Evolutionary conservation across 2,113 vertebrate species (phyloP), one percentile per base, ranked within the genome.

Genomic region (Pangasianodon hypophthalmus): DNA sequence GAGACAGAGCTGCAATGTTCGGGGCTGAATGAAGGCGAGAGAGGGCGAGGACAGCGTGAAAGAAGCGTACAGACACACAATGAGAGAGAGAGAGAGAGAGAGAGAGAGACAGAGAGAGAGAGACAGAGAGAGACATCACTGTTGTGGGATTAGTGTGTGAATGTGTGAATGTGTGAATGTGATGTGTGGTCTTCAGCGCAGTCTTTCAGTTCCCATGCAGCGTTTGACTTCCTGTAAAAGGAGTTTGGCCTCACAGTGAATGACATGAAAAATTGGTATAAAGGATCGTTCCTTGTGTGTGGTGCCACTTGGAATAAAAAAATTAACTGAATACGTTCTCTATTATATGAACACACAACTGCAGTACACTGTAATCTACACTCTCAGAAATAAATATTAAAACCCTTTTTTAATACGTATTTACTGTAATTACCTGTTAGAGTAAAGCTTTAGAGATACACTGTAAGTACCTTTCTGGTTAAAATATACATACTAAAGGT

Each of bases 1-100:
- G 19, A 41, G 85, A 87, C 44, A 75, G 69, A 85, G 80, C 80
- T 8, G 60, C 60, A 86, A 64, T 85, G 62, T 85, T 86, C 54
- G 0, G 50, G 71, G 9, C 9, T 84, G 73, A 91, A 89, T 80
- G 37, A 73, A 79, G 50, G 24, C 7, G 19, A 62, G 37, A 32
- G 75, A 73, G 60, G 41, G 41, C 52, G 60, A 88, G 32, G 81
- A 13, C 52, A 83, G 54, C 7, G 79, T 58, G 29, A 88, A 86
- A 83, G 62, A 80, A n/a, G 77, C 1, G 6, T 9, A 50, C 79
- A 56, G 16, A 86, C 18, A 86, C 64, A 54, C 62, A 86, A 21
- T 48, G 2, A n/a, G 24, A 21, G 71, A 79, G 58, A 62, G 73
- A 37, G 77, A 83, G 60, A 52, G 54, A 58, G 62, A 58, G 60